These are phyloP conservation scores for Yponomeuta plumbellus DNA, from an alignment of 2,888 invertebrate species.

Conservation along the genomic window DNA sequence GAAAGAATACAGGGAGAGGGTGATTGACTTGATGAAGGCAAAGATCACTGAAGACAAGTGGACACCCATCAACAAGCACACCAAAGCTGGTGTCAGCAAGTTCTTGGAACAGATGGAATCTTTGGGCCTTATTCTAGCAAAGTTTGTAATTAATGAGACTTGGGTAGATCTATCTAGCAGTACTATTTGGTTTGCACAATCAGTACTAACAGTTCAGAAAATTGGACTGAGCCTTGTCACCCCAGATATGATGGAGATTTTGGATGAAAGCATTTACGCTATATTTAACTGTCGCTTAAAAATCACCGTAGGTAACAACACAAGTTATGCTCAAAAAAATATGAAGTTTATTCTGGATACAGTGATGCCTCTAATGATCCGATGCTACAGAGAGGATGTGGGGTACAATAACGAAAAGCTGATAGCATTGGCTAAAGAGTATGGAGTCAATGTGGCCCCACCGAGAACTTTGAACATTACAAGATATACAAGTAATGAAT, in stretches of 20 bases:
- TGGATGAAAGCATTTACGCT: slow-evolving; percentile 83
- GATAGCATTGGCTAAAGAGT: slow-evolving; percentile 69
- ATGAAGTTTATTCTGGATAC: slow-evolving; percentile 82
- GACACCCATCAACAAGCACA: slow-evolving; percentile 88
- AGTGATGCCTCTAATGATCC: slow-evolving; percentile 79
- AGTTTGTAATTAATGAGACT: slow-evolving; percentile 77
- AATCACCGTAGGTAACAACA: slow-evolving; percentile 63
- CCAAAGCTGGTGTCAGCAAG: slow-evolving; percentile 81
- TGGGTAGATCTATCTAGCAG: slow-evolving; percentile 88
- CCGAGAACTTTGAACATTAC: slow-evolving; percentile 79
- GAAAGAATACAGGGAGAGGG: slow-evolving; percentile 86
- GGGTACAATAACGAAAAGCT: slow-evolving; percentile 77
- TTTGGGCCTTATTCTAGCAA: slow-evolving; percentile 81
- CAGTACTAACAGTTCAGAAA: slow-evolving; percentile 83
- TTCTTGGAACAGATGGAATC: slow-evolving; percentile 83
- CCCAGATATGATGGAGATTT: slow-evolving; percentile 82
- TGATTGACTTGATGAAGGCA: slow-evolving; percentile 87
- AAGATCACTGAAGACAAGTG: slow-evolving; percentile 89
- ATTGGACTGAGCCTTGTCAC: slow-evolving; percentile 86
- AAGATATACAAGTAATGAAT: slow-evolving; percentile 82
- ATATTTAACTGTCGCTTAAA: slow-evolving; percentile 85
- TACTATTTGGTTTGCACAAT: slow-evolving; percentile 87
- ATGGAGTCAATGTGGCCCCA: slow-evolving; percentile 68
- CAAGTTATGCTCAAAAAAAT: slow-evolving; percentile 77
- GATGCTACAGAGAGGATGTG: slow-evolving; percentile 77